phyloP scores from a whole-genome alignment of 2,113 vertebrate species.

The Hystrix cristata region DNA sequence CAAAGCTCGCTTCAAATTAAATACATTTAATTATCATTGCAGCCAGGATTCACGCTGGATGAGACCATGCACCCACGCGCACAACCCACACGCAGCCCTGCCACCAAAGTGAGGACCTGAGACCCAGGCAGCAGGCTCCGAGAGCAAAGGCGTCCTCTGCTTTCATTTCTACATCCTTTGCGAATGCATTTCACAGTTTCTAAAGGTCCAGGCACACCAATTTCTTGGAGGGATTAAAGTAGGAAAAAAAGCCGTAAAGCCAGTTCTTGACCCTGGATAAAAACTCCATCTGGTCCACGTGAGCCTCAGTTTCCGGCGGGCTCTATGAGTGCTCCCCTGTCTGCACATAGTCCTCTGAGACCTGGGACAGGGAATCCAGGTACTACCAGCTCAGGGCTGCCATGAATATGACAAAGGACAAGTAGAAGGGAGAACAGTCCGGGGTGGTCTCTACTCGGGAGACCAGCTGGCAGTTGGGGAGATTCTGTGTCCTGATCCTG shows the following conservation, averaged over 20 bases:
- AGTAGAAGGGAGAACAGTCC: constrained; percentile 94
- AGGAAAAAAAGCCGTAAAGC: neutral
- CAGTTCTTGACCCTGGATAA: neutral
- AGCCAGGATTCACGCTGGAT: neutral
- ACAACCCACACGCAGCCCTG: neutral
- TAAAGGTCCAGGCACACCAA: neutral
- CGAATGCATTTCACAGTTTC: neutral
- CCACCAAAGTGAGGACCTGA: neutral
- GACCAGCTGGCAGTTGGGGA: constrained; percentile 86
- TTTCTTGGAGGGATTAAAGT: constrained; percentile 15
- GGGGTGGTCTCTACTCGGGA: constrained; percentile 84
- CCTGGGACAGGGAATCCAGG: constrained; percentile 91
- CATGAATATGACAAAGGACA: constrained; percentile 95
- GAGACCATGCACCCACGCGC: neutral
- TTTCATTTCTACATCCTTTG: neutral
- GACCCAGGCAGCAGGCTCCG: neutral
- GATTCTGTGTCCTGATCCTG: constrained; percentile 89
- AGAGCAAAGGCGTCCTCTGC: neutral
- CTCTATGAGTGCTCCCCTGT: constrained; percentile 87
- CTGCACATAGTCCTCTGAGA: constrained; percentile 90
- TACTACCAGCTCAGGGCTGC: constrained; percentile 98
- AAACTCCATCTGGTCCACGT: neutral
- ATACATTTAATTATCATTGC: constrained; percentile 38
- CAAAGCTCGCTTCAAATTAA: constrained; percentile 66
- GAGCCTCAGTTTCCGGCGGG: neutral